Conservation (phyloP, 2,888 invertebrate genomes). For the Drosophila planitibia region DNA sequence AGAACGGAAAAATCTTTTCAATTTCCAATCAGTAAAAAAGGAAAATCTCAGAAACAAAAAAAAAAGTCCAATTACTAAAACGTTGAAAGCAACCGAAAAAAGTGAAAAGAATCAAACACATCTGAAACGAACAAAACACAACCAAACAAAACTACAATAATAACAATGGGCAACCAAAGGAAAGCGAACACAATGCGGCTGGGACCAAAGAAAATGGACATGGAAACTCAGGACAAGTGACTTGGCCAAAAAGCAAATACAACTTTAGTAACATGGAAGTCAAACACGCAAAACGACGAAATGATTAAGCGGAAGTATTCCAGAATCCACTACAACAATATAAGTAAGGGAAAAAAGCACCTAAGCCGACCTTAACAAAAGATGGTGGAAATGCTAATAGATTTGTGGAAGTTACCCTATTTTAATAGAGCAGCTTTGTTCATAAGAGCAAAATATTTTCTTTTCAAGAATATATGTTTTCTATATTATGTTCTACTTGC, state of each 20-base stretch:
- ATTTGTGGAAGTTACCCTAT: constrained; percentile 8
- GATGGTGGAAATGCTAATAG: constrained; percentile 20
- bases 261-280: constrained; percentile 31
- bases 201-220: constrained; percentile 31
- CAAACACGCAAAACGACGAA: constrained; percentile 47
- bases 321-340: constrained; percentile 28
- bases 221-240: constrained; percentile 49
- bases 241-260: constrained; percentile 51
- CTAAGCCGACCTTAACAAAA: constrained; percentile 22
- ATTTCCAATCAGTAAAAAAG: constrained; percentile 45
- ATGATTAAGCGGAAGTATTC: constrained; percentile 39
- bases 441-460: not conserved
- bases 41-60: constrained; percentile 11
- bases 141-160: constrained; percentile 27
- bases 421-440: constrained; percentile 25
- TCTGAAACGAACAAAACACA: constrained; percentile 14
- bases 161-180: constrained; percentile 38
- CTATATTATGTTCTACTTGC: not conserved
- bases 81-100: constrained; percentile 32
- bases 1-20: not conserved
- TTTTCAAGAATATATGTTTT: not conserved
- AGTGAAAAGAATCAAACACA: constrained; percentile 27
- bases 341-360: not conserved
- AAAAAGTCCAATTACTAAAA: constrained; percentile 54
- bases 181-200: constrained; percentile 42